Conservation (phyloP, 23 tunicate species). For the Styela plicata region DNA sequence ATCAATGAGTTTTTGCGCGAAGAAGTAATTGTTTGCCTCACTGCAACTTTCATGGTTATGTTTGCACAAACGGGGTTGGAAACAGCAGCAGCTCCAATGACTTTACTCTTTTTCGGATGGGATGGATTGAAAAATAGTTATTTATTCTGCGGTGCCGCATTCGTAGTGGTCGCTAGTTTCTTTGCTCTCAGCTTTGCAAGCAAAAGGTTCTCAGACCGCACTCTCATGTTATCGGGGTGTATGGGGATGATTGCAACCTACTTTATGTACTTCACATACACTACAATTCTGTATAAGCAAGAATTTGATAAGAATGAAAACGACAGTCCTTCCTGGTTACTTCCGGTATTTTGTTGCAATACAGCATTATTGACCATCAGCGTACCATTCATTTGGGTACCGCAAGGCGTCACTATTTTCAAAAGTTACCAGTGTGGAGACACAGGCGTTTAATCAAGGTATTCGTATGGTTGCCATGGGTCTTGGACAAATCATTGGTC, state of each 20-base stretch:
- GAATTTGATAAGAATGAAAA: background rate
- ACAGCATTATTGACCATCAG: conserved; percentile 23
- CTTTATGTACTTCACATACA: background rate
- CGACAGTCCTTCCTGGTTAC: conserved; percentile 37
- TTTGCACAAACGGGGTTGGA: conserved; percentile 76
- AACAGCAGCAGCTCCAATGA: conserved; percentile 73
- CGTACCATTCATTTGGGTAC: conserved; percentile 65
- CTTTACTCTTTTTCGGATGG: conserved; percentile 55
- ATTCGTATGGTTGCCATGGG: conserved; percentile 52
- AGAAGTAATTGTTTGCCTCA: conserved; percentile 77
- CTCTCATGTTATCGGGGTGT: background rate
- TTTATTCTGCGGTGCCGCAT: conserved; percentile 49
- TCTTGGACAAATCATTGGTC: conserved; percentile 81
- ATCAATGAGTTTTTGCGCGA: conserved; percentile 54
- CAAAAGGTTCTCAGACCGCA: conserved; percentile 9
- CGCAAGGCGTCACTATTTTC: conserved; percentile 80
- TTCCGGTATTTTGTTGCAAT: conserved; percentile 33
- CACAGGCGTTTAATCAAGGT: conserved; percentile 91
- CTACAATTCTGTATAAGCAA: background rate
- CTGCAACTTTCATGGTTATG: conserved; percentile 57
- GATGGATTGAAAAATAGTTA: conserved; percentile 59
- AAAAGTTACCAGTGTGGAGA: conserved; percentile 65
- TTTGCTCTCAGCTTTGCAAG: background rate
- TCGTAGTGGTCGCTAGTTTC: conserved; percentile 30
- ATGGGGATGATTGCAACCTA: conserved; percentile 2